Conservation (phyloP, 2,888 invertebrate species). For the Epinotia ramella region DNA sequence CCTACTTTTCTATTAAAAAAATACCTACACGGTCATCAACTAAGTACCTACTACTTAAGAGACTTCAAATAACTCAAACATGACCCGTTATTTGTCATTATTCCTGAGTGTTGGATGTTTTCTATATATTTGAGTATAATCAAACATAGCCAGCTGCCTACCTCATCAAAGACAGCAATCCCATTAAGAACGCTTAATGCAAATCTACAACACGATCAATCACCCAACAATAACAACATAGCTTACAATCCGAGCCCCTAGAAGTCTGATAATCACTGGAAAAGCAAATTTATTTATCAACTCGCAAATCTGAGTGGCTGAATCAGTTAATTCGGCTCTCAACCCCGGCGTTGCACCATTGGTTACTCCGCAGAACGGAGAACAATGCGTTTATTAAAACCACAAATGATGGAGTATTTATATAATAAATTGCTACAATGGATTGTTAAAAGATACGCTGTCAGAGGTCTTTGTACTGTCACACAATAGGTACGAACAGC, state of each 20-base stretch:
- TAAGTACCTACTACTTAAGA: no score
- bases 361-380: slow-evolving; percentile 51
- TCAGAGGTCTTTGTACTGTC: slow-evolving; percentile 65
- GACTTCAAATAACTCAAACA: no score
- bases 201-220: not conserved
- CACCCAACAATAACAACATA: slow-evolving; percentile 21
- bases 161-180: no score
- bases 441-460: slow-evolving; percentile 61
- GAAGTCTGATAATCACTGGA: slow-evolving; percentile 37
- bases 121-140: no score
- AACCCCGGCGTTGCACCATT: slow-evolving; percentile 54
- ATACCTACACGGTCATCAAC: no score
- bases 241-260: slow-evolving; percentile 12
- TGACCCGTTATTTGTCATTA: no score
- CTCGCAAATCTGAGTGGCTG: slow-evolving; percentile 35
- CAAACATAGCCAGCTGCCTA: no score
- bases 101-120: no score
- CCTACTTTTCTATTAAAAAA: no score
- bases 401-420: slow-evolving; percentile 62
- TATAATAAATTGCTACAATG: slow-evolving; percentile 62
- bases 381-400: slow-evolving; percentile 56
- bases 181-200: not conserved
- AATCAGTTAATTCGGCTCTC: slow-evolving; percentile 50
- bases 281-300: slow-evolving; percentile 44
- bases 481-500: slow-evolving; percentile 61